These are phyloP conservation scores for Chelmon rostratus DNA, from an alignment of 2,797 vertebrate species.

Conservation along the genomic window DNA sequence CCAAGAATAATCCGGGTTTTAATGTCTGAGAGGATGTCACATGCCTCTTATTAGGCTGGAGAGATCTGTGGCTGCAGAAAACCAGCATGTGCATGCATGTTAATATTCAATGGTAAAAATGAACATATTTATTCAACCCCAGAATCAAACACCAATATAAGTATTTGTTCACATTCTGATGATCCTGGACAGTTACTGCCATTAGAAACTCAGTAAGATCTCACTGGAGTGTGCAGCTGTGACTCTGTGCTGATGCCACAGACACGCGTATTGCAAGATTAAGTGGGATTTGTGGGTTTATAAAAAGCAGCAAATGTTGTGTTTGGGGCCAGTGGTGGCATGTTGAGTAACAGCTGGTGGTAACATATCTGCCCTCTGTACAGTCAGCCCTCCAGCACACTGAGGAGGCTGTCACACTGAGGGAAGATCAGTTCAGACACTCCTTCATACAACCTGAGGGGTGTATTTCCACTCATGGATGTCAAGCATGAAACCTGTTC, in stretches of 20 bases:
- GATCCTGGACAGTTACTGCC: not conserved
- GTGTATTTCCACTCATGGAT: not conserved
- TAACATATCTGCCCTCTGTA: slow-evolving; percentile 27
- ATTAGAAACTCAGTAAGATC: not conserved
- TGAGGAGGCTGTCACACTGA: slow-evolving; percentile 3
- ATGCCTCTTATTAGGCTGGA: not conserved
- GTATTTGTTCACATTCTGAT: not conserved
- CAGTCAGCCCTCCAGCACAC: not conserved
- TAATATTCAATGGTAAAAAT: not conserved
- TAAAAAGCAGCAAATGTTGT: slow-evolving; percentile 59
- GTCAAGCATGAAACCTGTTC: not conserved
- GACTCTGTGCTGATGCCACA: not conserved
- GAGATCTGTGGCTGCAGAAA: not conserved
- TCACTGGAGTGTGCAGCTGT: not conserved
- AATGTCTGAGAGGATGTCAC: slow-evolving; percentile 16
- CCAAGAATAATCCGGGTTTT: slow-evolving; percentile 40
- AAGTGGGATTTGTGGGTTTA: slow-evolving; percentile 60
- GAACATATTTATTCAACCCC: not conserved
- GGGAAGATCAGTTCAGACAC: not conserved
- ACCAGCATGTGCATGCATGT: not conserved
- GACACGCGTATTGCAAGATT: slow-evolving; percentile 40
- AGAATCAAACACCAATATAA: not conserved
- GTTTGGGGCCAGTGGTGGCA: slow-evolving; percentile 8
- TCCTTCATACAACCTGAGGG: not conserved
- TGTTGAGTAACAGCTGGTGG: slow-evolving; percentile 51